phyloP scores from a whole-genome alignment of 2,797 vertebrate species.

The Pampus argenteus region DNA sequence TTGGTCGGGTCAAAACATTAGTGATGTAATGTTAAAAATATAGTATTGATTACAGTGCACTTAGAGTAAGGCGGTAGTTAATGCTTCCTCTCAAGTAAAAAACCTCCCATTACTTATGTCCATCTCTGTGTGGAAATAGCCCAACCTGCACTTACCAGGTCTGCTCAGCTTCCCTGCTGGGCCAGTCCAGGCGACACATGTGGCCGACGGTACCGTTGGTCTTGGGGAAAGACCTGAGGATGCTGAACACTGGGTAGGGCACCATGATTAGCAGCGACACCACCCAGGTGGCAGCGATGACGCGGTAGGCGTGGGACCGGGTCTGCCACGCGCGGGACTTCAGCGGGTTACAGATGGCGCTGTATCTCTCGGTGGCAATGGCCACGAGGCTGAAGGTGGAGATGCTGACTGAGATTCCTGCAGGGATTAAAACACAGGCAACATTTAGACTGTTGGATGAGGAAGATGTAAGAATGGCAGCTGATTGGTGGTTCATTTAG shows the following conservation, averaged over 20 bases:
- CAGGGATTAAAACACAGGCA: background rate
- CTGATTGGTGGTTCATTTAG: background rate
- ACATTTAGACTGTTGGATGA: background rate
- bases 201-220: constrained; percentile 65
- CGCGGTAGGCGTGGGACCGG: constrained; percentile 92
- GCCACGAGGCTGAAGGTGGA: constrained; percentile 97
- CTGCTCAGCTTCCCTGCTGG: constrained; percentile 85
- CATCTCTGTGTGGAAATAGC: background rate
- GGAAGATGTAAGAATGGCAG: background rate
- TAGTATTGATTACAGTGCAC: background rate
- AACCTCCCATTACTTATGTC: no score
- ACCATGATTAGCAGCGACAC: constrained; percentile 91
- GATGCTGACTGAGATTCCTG: constrained; percentile 94
- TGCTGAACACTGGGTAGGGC: constrained; percentile 91
- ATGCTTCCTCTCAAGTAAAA: no score
- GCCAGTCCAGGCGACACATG: constrained; percentile 90
- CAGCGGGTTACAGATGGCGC: constrained; percentile 95
- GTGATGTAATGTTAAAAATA: background rate
- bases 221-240: constrained; percentile 65
- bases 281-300: constrained; percentile 92
- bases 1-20: background rate
- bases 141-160: constrained; percentile 84
- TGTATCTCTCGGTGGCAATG: constrained; percentile 95
- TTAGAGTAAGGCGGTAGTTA: background rate
- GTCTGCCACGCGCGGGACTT: constrained; percentile 96